Evolutionary conservation across 2,797 vertebrate species (phyloP), one percentile per base, ranked within the genome.

Genomic region (Spheniscus humboldti): DNA sequence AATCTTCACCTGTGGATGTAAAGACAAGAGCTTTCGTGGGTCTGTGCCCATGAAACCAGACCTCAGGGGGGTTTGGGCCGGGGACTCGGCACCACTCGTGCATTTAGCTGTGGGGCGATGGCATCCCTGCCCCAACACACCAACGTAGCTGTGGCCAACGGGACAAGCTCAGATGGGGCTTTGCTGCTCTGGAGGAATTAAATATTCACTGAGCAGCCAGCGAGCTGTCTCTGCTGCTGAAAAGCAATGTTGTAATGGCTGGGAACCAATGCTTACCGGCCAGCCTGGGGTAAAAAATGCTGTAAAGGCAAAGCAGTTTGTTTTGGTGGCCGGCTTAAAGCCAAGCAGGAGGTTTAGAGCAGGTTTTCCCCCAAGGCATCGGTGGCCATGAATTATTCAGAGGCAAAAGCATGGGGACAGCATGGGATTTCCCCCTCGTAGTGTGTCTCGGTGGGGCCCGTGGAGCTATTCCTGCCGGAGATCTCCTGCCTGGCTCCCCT

Each of bases 71-170:
- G 4, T 24, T 39, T 15, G 76, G 59, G 20, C 11, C 47, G 55
- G 10, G 30, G 19, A 30, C 47, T 55, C 8, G 6, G 25, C 60
- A 27, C 7, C 35, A 5, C 13, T 37, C 4, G 0, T 53, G 31
- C 17, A 27, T 52, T 85, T 3, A 27, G 11, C 20, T 53, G 37
- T 33, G 74, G n/a, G 35, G 35, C 17, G 30, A 14, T 31, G 31
- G 31, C n/a, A 45, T 8, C 57, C 18, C 43, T 28, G 9, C n/a
- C 62, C 62, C 48, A 28, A 27, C 7, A n/a, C 25, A 18, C 37
- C 1, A 0, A 1, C 0, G 3, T 1, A 41, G 39, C 50, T n/a
- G 30, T 31, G 64, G 60, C 71, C 66, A 67, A 7, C 7, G 53
- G 39, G 39, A 47, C 9, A 50, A 18, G 31, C 60, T 23, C 43